Evolutionary conservation across 2,797 vertebrate species (phyloP).

Genomic region (Amblyopsis hoosieri): DNA sequence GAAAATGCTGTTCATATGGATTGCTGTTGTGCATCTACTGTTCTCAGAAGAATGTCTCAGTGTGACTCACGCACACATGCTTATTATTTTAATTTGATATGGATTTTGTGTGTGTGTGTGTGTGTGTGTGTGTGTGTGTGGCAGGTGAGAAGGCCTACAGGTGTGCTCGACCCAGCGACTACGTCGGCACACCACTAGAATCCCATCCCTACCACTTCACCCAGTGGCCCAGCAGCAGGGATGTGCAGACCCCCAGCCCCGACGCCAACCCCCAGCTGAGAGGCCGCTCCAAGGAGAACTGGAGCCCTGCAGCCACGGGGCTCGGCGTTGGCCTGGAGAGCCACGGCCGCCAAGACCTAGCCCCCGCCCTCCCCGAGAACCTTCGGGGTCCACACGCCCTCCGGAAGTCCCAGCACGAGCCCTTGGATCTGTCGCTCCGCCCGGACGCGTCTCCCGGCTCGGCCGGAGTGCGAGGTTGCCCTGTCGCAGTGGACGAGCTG

Average conservation of each 20-base stretch:
- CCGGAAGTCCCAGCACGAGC: slow-evolving; percentile 90
- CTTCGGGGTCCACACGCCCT: slow-evolving; percentile 60
- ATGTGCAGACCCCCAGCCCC: slow-evolving; percentile 78
- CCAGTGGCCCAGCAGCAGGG: slow-evolving; percentile 83
- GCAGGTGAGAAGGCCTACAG: slow-evolving; percentile 94
- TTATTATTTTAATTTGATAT: slow-evolving; percentile 48
- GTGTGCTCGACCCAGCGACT: slow-evolving; percentile 87
- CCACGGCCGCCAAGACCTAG: slow-evolving; percentile 78
- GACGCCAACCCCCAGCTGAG: slow-evolving; percentile 58
- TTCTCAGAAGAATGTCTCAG: slow-evolving; percentile 47
- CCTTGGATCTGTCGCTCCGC: slow-evolving; percentile 89
- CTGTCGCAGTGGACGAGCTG: slow-evolving; percentile 48
- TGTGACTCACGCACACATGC: slow-evolving; percentile 39
- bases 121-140: slow-evolving; percentile 46
- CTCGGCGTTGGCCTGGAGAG: slow-evolving; percentile 82
- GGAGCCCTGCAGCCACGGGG: slow-evolving; percentile 70
- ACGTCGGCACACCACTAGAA: slow-evolving; percentile 85
- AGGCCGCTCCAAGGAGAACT: slow-evolving; percentile 79
- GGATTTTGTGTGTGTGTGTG: slow-evolving; percentile 50
- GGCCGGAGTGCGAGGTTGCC: slow-evolving; percentile 55
- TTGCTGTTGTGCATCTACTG: slow-evolving; percentile 42
- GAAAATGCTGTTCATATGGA: slow-evolving; percentile 87
- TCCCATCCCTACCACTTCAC: slow-evolving; percentile 86
- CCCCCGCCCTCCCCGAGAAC: slow-evolving; percentile 58
- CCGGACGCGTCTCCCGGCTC: slow-evolving; percentile 72